Evolutionary conservation across 2,888 invertebrate species (phyloP).

Genomic region (Syrphus vitripennis): DNA sequence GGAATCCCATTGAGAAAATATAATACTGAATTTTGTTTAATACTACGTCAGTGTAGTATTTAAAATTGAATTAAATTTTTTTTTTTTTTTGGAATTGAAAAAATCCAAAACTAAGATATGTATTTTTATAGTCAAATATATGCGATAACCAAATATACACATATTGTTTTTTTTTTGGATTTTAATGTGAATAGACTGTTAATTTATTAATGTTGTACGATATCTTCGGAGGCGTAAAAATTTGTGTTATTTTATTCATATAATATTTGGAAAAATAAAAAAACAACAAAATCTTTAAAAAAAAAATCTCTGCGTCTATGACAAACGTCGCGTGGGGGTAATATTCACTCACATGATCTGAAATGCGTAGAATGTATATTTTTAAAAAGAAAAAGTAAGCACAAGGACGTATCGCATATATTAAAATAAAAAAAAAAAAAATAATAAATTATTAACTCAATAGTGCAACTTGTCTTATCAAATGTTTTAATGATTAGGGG

Average conservation of each 20-base stretch:
- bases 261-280: not conserved
- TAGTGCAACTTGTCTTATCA: slow-evolving; percentile 45
- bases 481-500: too few species aligned
- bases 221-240: not conserved
- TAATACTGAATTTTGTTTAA: not conserved
- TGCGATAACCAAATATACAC: not conserved
- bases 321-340: slow-evolving; percentile 39
- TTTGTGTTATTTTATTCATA: not conserved
- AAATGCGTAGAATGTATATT: slow-evolving; percentile 45
- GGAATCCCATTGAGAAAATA: slow-evolving; percentile 12
- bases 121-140: not conserved
- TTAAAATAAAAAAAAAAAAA: not conserved
- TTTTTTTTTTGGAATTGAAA: not conserved
- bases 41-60: slow-evolving; percentile 13
- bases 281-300: not conserved
- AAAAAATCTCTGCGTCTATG: slow-evolving; percentile 35
- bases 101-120: not conserved
- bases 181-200: not conserved
- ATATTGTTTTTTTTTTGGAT: not conserved
- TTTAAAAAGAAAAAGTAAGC: not conserved
- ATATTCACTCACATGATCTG: slow-evolving; percentile 53
- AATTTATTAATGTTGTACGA: slow-evolving; percentile 37
- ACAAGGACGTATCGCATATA: not conserved
- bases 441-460: slow-evolving; percentile 45
- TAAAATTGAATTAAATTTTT: not conserved